These are phyloP conservation scores for Junco hyemalis DNA, from an alignment of 2,113 vertebrate genomes.

Conservation along the genomic window DNA sequence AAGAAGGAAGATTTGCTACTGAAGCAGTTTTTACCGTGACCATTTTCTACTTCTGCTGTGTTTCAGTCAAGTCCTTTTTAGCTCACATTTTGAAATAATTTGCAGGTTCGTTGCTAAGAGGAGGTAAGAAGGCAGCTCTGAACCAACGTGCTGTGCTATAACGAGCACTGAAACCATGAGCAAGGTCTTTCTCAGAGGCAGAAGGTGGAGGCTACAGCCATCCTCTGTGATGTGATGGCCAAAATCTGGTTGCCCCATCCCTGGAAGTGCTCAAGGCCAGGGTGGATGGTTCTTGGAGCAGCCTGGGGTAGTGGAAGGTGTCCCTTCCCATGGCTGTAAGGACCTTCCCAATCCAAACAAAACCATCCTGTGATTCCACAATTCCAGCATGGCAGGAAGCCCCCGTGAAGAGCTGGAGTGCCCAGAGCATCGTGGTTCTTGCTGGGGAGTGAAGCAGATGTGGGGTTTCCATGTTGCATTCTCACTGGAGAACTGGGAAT, in stretches of 20 bases:
- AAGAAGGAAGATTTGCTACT: not conserved
- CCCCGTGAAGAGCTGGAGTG: accelerated
- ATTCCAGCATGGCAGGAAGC: not conserved
- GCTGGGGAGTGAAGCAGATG: not conserved
- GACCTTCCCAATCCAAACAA: not conserved
- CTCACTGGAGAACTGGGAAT: not conserved
- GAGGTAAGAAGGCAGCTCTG: not conserved
- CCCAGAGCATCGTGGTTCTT: not conserved
- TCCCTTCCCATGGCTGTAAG: not conserved
- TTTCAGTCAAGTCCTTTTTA: not conserved
- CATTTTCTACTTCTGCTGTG: not conserved
- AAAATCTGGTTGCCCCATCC: not conserved
- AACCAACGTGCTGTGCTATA: not conserved
- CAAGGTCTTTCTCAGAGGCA: not conserved
- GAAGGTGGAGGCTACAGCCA: not conserved
- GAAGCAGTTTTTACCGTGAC: accelerated
- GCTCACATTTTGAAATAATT: not conserved
- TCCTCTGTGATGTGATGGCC: not conserved
- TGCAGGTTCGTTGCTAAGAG: not conserved
- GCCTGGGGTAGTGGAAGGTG: not conserved
- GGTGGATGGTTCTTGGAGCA: not conserved
- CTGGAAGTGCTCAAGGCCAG: not conserved
- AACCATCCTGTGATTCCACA: not conserved
- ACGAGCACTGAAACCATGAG: not conserved
- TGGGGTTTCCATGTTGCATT: not conserved